Percentiles rank a stretch among this genome's conserved stretches.
Conservation (phyloP, 2,888 invertebrate species). For the Xestia xanthographa region DNA sequence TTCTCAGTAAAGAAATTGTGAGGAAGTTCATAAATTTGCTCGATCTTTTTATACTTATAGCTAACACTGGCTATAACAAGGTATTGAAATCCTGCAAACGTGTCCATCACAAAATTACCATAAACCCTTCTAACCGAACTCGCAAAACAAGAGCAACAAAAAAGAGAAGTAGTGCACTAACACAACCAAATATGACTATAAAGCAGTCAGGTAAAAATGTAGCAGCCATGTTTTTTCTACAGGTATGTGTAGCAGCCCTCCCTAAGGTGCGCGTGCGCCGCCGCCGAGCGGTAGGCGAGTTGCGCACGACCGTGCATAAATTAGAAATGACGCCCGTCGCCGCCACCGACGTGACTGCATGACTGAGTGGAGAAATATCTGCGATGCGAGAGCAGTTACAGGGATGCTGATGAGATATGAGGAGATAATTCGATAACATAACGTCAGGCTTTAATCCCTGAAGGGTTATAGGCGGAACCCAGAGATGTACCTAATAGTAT, state of each 20-base stretch:
- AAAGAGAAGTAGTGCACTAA: conserved; percentile 28
- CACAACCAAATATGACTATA: conserved; percentile 51
- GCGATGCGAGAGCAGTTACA: conserved; percentile 41
- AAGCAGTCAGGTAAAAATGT: conserved; percentile 53
- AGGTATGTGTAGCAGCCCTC: conserved; percentile 63
- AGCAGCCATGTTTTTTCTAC: conserved; percentile 50
- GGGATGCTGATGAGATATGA: conserved; percentile 17
- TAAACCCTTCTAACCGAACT: conserved; percentile 8
- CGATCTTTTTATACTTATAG: background rate
- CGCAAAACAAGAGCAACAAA: conserved; percentile 21
- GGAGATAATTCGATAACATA: conserved; percentile 16
- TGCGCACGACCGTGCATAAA: conserved; percentile 85
- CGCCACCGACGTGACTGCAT: conserved; percentile 59
- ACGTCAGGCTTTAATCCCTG: background rate
- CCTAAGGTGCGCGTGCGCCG: conserved; percentile 62
- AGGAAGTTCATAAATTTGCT: background rate
- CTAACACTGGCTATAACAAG: background rate
- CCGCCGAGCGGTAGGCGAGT: conserved; percentile 74
- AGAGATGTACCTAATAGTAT: background rate
- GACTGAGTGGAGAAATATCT: conserved; percentile 62
- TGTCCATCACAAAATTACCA: conserved; percentile 10
- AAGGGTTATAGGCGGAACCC: background rate
- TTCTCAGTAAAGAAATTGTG: background rate
- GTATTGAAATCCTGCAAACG: background rate
- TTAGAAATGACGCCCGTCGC: conserved; percentile 79